Evolutionary conservation across 92 coral and sea anemone genomes (phyloP), one percentile per base, ranked within the genome.

Genomic region (Chrysogorgia sp.): DNA sequence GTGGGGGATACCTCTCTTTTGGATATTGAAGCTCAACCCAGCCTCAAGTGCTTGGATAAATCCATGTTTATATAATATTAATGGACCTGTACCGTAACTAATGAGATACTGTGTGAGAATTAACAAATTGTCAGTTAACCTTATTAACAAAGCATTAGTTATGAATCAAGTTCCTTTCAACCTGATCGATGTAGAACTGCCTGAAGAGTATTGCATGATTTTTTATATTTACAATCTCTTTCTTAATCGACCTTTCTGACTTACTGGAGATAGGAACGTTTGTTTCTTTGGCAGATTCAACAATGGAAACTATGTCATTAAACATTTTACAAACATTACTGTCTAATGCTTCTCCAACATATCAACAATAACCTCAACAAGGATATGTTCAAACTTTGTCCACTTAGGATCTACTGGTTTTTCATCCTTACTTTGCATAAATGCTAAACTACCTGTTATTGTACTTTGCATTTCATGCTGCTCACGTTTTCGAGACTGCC

Each of bases 301-400:
- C 76, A 61, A 41, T 40, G 10, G 82, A 35, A 28, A 62, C 83
- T n/a, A 60, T 48, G 83, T 63, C 65, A 64, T 78, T 62, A 31
- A 78, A 78, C 30, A 78, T 76, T 80, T 80, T 80, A 67, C 63
- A 66, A 40, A 80, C 56, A 52, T 68, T 30, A 34, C 34, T 2
- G 33, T 80, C 84, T 30, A 63, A 8, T 67, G 78, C 84, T 55
- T 66, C 78, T 67, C 84, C 84, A 78, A 62, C 76, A 78, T 28
- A 34, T 78, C 83, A 17, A 34, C 26, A 65, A 78, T 78, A 78
- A 78, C 83, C 65, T 78, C 47, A 64, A 78, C 74, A 78, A 78
- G 83, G 47, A 78, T 78, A 65, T 78, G 83, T 63, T 78, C 83
- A 64, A 78, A 49, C 41, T 78, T 78, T 64, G 83, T 78, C 83